These are phyloP conservation scores for Seladonia tumulorum DNA, from an alignment of 2,888 invertebrate genomes.

Conservation along the genomic window DNA sequence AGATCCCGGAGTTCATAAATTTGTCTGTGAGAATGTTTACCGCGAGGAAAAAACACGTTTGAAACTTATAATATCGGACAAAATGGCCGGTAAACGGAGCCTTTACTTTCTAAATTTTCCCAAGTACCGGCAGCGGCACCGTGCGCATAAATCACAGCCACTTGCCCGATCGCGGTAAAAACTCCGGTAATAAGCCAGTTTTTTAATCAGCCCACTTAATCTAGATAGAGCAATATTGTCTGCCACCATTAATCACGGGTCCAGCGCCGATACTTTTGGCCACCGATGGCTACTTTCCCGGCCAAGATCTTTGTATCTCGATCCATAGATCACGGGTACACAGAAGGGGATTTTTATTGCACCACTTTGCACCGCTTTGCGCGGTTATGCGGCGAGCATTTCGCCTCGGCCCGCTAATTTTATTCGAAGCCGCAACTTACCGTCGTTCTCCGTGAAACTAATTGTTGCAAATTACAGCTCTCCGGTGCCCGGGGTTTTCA, in stretches of 20 bases:
- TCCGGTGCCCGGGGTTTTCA: background rate
- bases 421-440: constrained; percentile 12
- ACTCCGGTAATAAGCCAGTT: constrained; percentile 11
- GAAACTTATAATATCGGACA: background rate
- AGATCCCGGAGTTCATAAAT: background rate
- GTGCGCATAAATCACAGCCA: constrained; percentile 5
- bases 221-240: constrained; percentile 5
- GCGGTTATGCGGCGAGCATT: constrained; percentile 1
- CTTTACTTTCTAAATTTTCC: constrained; percentile 8
- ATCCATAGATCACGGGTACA: constrained; percentile 3
- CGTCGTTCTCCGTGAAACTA: constrained; percentile 10
- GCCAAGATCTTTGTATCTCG: constrained; percentile 2
- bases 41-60: background rate
- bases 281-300: constrained; percentile 1
- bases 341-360: constrained; percentile 3
- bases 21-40: background rate
- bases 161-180: background rate
- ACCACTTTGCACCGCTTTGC: constrained; percentile 2
- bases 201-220: constrained; percentile 2
- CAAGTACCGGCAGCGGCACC: background rate
- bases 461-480: constrained; percentile 12
- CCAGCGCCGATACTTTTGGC: constrained; percentile 6
- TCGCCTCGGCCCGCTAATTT: background rate
- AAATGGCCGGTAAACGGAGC: background rate
- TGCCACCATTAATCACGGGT: constrained; percentile 7